Percentiles rank a stretch among this genome's conserved stretches.
These are phyloP conservation scores for Aphelinus certus DNA, from an alignment of 1,140 invertebrate species.

Conservation along the genomic window DNA sequence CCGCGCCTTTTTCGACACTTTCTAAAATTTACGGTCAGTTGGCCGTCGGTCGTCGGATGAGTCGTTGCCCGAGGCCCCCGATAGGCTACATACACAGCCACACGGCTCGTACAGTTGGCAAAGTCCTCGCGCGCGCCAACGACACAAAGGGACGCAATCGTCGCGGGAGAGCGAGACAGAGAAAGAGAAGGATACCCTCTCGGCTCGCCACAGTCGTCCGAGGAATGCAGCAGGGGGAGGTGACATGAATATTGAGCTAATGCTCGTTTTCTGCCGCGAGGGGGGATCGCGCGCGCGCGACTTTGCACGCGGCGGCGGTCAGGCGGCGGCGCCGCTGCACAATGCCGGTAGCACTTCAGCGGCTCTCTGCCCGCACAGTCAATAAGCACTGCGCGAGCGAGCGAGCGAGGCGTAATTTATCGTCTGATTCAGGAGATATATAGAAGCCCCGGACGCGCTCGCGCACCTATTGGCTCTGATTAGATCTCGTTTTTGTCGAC, in stretches of 20 bases:
- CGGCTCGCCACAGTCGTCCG: too few relatives aligned
- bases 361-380: too few relatives aligned
- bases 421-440: slow-evolving; percentile 22
- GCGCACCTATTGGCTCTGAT: slow-evolving; percentile 1
- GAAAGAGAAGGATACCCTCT: background rate
- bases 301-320: background rate
- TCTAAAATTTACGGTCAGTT: too few relatives aligned
- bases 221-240: background rate
- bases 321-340: background rate
- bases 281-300: background rate
- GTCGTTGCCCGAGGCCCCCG: too few relatives aligned
- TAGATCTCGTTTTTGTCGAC: slow-evolving; percentile 19
- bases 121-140: background rate
- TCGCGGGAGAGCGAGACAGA: background rate
- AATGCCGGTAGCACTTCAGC: background rate
- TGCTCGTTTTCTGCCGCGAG: slow-evolving; percentile 21
- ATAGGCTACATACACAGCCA: too few relatives aligned
- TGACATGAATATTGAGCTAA: slow-evolving; percentile 29
- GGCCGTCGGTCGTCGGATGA: too few relatives aligned
- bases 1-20: too few relatives aligned
- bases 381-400: background rate
- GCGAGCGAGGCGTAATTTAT: slow-evolving; percentile 21
- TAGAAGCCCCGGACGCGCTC: too few relatives aligned
- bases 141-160: background rate
- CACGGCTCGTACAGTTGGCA: too few relatives aligned